Evolutionary conservation across 1,140 invertebrate species (phyloP).

Genomic region (Hycleus cichorii): DNA sequence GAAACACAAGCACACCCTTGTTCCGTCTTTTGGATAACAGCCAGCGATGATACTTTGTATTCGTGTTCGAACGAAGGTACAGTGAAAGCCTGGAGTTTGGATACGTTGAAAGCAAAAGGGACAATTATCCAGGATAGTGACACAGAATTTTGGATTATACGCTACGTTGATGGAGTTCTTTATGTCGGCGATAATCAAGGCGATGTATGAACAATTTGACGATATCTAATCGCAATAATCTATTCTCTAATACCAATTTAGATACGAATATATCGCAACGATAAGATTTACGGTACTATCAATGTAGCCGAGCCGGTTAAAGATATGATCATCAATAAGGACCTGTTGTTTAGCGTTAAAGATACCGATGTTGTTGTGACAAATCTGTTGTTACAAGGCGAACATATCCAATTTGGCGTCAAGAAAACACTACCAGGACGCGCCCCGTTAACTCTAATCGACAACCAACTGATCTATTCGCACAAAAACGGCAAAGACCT

Average conservation of each 20-base stretch:
- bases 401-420: slow-evolving; percentile 25
- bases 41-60: slow-evolving; percentile 39
- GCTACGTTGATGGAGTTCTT: slow-evolving; percentile 33
- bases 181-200: slow-evolving; percentile 44
- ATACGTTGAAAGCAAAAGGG: slow-evolving; percentile 32
- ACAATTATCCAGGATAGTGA: slow-evolving; percentile 28
- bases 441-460: slow-evolving; percentile 33
- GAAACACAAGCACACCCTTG: slow-evolving; percentile 42
- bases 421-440: slow-evolving; percentile 37
- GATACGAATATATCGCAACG: slow-evolving; percentile 40
- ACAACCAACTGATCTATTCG: slow-evolving; percentile 36
- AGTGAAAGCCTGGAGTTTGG: slow-evolving; percentile 41
- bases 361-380: slow-evolving; percentile 43
- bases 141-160: slow-evolving; percentile 39
- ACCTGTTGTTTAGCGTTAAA: slow-evolving; percentile 41
- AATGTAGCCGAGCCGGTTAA: slow-evolving; percentile 43
- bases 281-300: slow-evolving; percentile 30
- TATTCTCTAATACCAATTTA: slow-evolving; percentile 12
- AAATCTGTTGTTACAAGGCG: slow-evolving; percentile 37
- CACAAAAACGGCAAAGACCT: slow-evolving; percentile 36
- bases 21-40: slow-evolving; percentile 40
- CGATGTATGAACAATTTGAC: slow-evolving; percentile 34
- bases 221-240: too few species aligned
- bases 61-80: slow-evolving; percentile 45
- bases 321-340: slow-evolving; percentile 39